phyloP scores from a whole-genome alignment of 2,888 invertebrate species.

The Parascotia fuliginaria region DNA sequence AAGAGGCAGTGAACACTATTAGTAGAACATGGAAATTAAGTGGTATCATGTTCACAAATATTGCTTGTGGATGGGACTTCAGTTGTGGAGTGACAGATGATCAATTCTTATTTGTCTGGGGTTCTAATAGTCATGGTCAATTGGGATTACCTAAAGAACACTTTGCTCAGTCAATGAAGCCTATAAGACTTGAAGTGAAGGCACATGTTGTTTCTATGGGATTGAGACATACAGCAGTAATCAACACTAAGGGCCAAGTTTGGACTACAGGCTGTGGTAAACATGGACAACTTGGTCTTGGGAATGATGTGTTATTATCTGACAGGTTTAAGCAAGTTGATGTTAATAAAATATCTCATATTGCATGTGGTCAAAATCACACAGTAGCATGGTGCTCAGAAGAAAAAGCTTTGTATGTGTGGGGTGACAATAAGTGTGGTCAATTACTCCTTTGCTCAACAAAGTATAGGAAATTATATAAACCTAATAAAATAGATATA shows the following conservation, averaged over 20 bases:
- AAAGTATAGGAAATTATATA: slow-evolving; percentile 79
- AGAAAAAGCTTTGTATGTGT: slow-evolving; percentile 88
- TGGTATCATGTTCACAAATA: slow-evolving; percentile 84
- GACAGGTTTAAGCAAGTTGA: slow-evolving; percentile 83
- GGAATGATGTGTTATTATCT: slow-evolving; percentile 60
- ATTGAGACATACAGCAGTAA: slow-evolving; percentile 88
- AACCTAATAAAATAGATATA: slow-evolving; percentile 84
- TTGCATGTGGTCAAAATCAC: slow-evolving; percentile 94
- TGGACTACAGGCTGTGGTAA: slow-evolving; percentile 88
- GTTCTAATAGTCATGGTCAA: slow-evolving; percentile 92
- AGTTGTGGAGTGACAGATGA: slow-evolving; percentile 90
- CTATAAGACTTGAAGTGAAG: slow-evolving; percentile 75
- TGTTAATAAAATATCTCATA: slow-evolving; percentile 84
- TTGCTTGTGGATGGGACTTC: slow-evolving; percentile 93
- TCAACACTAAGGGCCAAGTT: slow-evolving; percentile 87
- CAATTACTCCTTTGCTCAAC: slow-evolving; percentile 88
- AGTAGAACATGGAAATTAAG: slow-evolving; percentile 87
- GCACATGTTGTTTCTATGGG: slow-evolving; percentile 88
- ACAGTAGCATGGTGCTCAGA: slow-evolving; percentile 86
- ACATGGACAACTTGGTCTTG: slow-evolving; percentile 89
- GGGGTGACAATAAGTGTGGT: slow-evolving; percentile 94
- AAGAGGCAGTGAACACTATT: slow-evolving; percentile 81
- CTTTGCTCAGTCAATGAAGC: slow-evolving; percentile 67
- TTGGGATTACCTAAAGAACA: slow-evolving; percentile 87
- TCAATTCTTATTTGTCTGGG: slow-evolving; percentile 92